Evolutionary conservation across 2,888 invertebrate genomes (phyloP).

Genomic region (Amphimallon solstitiale): DNA sequence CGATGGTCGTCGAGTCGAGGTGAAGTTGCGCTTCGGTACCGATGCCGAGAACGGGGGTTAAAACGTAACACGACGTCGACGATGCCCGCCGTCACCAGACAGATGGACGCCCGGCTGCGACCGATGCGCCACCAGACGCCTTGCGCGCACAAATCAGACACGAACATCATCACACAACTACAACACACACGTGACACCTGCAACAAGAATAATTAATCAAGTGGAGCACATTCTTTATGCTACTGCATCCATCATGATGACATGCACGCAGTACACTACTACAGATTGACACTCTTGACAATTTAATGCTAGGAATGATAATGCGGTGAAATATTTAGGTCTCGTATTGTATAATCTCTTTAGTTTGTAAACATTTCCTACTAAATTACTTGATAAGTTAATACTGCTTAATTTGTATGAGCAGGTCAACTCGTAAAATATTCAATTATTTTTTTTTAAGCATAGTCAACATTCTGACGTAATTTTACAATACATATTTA

Average conservation of each 20-base stretch:
- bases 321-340: too few relatives aligned
- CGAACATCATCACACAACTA: conserved; percentile 54
- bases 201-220: conserved; percentile 42
- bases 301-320: too few relatives aligned
- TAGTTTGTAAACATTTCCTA: too few relatives aligned
- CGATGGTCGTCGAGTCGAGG: neutral
- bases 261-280: neutral
- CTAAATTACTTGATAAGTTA: too few relatives aligned
- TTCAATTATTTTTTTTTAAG: too few relatives aligned
- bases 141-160: conserved; percentile 53
- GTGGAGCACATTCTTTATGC: neutral
- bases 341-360: too few relatives aligned
- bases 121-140: conserved; percentile 50
- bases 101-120: conserved; percentile 55
- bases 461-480: too few relatives aligned
- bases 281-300: too few relatives aligned
- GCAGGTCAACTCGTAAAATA: neutral
- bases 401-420: too few relatives aligned
- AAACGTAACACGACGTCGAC: conserved; percentile 46
- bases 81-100: conserved; percentile 55
- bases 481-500: too few relatives aligned
- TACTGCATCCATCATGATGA: neutral
- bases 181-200: conserved; percentile 51
- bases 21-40: conserved; percentile 21
- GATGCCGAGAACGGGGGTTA: conserved; percentile 43